Conservation (phyloP, 2,113 vertebrate genomes). For the Murina feae region DNA sequence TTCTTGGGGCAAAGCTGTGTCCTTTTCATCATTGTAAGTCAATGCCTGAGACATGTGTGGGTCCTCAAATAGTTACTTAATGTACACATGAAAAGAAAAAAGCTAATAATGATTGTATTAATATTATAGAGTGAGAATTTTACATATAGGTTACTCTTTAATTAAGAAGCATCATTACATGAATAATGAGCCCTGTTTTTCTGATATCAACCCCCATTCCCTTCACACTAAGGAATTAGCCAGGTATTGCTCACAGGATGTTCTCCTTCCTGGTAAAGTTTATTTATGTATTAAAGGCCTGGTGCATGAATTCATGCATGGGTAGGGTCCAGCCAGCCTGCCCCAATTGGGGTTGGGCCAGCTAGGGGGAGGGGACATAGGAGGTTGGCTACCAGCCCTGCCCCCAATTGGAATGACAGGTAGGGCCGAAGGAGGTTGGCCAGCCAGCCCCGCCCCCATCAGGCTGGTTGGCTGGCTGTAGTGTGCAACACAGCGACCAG, state of each 20-base stretch:
- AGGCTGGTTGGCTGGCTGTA: too few species aligned
- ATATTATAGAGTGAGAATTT: not conserved
- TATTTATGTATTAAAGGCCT: not conserved
- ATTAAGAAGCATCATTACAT: not conserved
- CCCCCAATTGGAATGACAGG: too few species aligned
- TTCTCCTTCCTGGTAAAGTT: not conserved
- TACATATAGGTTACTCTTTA: not conserved
- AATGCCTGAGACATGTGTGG: not conserved
- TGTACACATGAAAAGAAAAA: not conserved
- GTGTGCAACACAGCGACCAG: accelerated
- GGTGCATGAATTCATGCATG: too few species aligned
- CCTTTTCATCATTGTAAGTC: not conserved
- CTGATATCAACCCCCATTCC: not conserved
- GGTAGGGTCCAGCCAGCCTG: too few species aligned
- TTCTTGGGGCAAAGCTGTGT: not conserved
- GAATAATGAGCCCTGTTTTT: not conserved
- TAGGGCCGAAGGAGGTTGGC: too few species aligned
- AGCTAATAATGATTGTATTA: not conserved
- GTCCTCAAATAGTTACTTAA: not conserved
- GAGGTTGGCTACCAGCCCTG: too few species aligned
- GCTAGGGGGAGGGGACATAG: too few species aligned
- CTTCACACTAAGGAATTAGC: not conserved
- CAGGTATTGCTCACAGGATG: not conserved
- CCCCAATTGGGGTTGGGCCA: too few species aligned
- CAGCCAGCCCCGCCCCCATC: too few species aligned